phyloP scores from a whole-genome alignment of 2,888 invertebrate species.

The Rhagium mordax region DNA sequence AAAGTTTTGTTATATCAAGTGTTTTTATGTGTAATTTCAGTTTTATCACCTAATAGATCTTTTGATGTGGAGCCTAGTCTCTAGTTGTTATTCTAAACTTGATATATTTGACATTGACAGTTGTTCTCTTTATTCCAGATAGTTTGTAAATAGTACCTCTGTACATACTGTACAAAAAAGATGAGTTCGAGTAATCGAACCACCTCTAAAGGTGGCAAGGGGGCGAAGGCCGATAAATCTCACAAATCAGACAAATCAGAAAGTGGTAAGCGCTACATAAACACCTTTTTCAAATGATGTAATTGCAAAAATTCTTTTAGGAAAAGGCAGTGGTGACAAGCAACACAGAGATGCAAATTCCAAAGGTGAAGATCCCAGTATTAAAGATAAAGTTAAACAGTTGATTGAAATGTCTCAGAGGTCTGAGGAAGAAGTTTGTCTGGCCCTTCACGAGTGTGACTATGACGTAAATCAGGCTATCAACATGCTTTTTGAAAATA shows the following conservation, averaged over 20 bases:
- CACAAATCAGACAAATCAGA: slow-evolving; percentile 68
- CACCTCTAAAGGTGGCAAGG: slow-evolving; percentile 77
- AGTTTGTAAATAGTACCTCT: slow-evolving; percentile 85
- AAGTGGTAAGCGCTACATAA: slow-evolving; percentile 59
- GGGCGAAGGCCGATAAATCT: slow-evolving; percentile 67
- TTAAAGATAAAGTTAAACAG: slow-evolving; percentile 82
- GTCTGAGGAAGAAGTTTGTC: slow-evolving; percentile 91
- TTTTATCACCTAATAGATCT: not conserved
- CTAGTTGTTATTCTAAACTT: slow-evolving; percentile 21
- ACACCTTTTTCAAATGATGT: not conserved
- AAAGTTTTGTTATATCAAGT: not conserved
- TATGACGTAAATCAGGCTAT: slow-evolving; percentile 89
- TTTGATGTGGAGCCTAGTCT: slow-evolving; percentile 1
- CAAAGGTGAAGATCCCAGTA: slow-evolving; percentile 74
- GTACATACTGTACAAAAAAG: slow-evolving; percentile 83
- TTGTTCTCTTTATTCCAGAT: slow-evolving; percentile 70
- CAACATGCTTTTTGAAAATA: slow-evolving; percentile 85
- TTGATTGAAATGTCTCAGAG: slow-evolving; percentile 93
- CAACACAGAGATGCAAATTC: slow-evolving; percentile 62
- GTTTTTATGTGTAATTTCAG: not conserved
- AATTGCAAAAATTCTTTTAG: slow-evolving; percentile 46
- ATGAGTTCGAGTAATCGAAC: slow-evolving; percentile 82
- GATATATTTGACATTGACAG: slow-evolving; percentile 44
- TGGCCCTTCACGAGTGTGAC: slow-evolving; percentile 94
- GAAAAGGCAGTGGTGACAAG: slow-evolving; percentile 65